Conservation (phyloP, 2,113 vertebrate genomes). For the Centrocercus urophasianus region DNA sequence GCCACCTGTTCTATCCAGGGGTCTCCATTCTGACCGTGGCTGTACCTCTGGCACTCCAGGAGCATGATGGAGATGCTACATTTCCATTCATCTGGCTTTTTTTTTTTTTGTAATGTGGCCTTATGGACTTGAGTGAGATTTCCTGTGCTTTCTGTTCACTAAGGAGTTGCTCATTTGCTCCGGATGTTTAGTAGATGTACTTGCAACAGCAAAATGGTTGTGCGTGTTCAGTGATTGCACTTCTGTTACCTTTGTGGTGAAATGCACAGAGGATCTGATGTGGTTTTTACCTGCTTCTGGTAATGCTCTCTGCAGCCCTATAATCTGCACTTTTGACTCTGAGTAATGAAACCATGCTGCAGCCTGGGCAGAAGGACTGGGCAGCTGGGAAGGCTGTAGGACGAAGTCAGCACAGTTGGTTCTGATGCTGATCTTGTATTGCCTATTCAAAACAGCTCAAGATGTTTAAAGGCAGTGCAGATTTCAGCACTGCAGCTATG, state of each 20-base stretch:
- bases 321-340: neutral
- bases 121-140: neutral
- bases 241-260: neutral
- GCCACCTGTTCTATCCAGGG: neutral
- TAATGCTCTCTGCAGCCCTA: neutral
- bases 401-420: neutral
- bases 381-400: neutral
- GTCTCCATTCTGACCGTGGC: neutral
- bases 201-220: neutral
- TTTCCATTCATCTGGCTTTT: neutral
- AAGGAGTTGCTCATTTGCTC: accelerated
- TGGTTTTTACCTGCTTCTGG: neutral
- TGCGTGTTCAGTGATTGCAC: neutral
- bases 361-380: neutral
- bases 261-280: neutral
- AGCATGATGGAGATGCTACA: neutral
- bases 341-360: neutral
- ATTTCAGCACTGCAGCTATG: neutral
- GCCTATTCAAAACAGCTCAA: neutral
- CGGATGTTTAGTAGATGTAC: neutral
- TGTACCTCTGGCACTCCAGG: neutral
- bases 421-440: too few relatives aligned
- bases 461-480: neutral
- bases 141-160: slow-evolving; percentile 3
- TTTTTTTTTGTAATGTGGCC: neutral